A percentile compares a stretch with the other conserved stretches of the same genome.
These are phyloP conservation scores for Plectropomus leopardus DNA, from an alignment of 2,113 vertebrate species.

Conservation along the genomic window DNA sequence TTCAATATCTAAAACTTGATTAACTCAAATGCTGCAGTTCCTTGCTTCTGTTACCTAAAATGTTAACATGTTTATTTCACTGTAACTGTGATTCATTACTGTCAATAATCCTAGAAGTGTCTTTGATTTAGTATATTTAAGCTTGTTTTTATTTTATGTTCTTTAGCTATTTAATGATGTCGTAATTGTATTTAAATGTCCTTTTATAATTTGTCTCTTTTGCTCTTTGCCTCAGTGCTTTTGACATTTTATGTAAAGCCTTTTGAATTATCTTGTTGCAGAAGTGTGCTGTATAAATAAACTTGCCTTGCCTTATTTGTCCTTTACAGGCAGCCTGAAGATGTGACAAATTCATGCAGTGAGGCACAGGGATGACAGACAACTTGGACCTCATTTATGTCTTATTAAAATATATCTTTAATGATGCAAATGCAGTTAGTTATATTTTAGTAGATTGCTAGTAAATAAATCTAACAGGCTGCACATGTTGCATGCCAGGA, in stretches of 20 bases:
- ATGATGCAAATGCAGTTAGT: not conserved
- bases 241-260: too few relatives aligned
- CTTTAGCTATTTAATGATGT: too few relatives aligned
- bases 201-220: too few relatives aligned
- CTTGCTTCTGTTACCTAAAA: not conserved
- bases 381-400: not conserved
- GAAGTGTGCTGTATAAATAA: too few relatives aligned
- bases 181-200: too few relatives aligned
- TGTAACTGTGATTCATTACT: not conserved
- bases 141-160: too few relatives aligned
- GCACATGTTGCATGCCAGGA: not conserved
- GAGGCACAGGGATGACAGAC: slow-evolving; percentile 36
- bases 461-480: not conserved
- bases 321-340: slow-evolving; percentile 54
- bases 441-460: not conserved
- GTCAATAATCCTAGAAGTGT: not conserved
- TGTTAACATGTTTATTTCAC: not conserved
- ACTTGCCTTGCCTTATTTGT: too few relatives aligned
- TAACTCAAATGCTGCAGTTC: too few relatives aligned
- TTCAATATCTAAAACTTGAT: not conserved
- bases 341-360: slow-evolving; percentile 21
- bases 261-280: too few relatives aligned
- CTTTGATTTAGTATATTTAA: not conserved
- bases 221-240: too few relatives aligned
- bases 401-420: not conserved